phyloP scores from a whole-genome alignment of 2,113 vertebrate species.

The Hirundichthys speculiger region DNA sequence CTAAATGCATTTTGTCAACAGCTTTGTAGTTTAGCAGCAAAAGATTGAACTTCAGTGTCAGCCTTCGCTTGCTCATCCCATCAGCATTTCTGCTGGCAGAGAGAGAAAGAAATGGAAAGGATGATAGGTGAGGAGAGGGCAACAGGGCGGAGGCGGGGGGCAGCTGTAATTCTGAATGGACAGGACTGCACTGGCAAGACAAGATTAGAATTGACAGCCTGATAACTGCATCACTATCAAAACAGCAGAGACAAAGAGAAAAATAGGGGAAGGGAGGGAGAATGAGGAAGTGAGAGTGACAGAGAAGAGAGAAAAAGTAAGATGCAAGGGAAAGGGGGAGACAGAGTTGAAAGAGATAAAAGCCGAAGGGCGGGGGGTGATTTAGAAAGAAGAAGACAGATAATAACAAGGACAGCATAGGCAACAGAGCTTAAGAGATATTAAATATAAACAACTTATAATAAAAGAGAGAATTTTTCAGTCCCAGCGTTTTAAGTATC shows the following conservation, averaged over 20 bases:
- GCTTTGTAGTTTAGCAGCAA: constrained; percentile 52
- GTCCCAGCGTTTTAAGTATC: constrained; percentile 39
- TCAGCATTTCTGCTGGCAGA: constrained; percentile 68
- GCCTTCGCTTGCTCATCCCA: constrained; percentile 58
- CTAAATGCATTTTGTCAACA: constrained; percentile 49
- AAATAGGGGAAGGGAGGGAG: constrained; percentile 13
- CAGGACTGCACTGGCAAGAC: constrained; percentile 74
- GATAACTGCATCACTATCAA: constrained; percentile 80
- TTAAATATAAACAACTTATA: constrained; percentile 59
- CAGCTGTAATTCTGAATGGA: constrained; percentile 76
- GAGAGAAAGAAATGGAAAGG: constrained; percentile 32
- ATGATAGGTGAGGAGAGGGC: constrained; percentile 31
- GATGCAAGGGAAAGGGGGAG: constrained; percentile 22
- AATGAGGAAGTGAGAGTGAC: not conserved
- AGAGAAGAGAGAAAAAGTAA: constrained; percentile 18
- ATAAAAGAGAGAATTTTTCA: constrained; percentile 33
- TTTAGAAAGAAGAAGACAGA: constrained; percentile 37
- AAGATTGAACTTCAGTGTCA: constrained; percentile 58
- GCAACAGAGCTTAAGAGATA: constrained; percentile 48
- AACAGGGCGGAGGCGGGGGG: constrained; percentile 31
- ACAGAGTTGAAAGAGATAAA: constrained; percentile 50
- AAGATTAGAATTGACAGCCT: constrained; percentile 81
- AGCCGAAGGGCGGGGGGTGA: constrained; percentile 30
- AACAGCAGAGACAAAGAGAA: constrained; percentile 59
- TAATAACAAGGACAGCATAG: constrained; percentile 31